Conservation (phyloP, 2,113 vertebrate species). For the Mesoclemmys tuberculata region DNA sequence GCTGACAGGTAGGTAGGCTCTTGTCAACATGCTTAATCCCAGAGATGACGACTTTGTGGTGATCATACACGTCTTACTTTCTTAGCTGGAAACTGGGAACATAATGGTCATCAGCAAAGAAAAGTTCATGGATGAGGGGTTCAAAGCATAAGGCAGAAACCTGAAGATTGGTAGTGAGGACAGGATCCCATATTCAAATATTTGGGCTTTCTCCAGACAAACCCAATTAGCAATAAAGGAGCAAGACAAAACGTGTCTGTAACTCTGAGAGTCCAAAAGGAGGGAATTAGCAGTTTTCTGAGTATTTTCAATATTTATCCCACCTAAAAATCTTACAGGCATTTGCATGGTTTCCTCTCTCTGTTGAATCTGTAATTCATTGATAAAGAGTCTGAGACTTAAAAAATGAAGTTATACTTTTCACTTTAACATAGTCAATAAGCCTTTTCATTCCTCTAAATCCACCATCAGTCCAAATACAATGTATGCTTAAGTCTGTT, state of each 20-base stretch:
- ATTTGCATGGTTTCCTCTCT: constrained; percentile 36
- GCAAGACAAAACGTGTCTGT: constrained; percentile 8
- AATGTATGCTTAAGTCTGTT: constrained; percentile 38
- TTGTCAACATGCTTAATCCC: not conserved
- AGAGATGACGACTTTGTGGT: not conserved
- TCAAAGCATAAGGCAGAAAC: constrained; percentile 20
- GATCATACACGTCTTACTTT: not conserved
- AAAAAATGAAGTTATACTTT: constrained; percentile 43
- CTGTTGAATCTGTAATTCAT: constrained; percentile 51
- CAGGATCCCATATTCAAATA: constrained; percentile 1
- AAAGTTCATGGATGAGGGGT: constrained; percentile 29
- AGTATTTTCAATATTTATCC: constrained; percentile 44
- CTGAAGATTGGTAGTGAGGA: constrained; percentile 8
- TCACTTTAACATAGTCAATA: constrained; percentile 38
- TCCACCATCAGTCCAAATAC: constrained; percentile 44
- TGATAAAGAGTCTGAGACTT: constrained; percentile 47
- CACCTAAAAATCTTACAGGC: constrained; percentile 45
- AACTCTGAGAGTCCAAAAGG: constrained; percentile 24
- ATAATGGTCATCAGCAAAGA: constrained; percentile 33
- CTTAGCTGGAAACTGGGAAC: constrained; percentile 1
- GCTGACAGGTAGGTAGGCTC: not conserved
- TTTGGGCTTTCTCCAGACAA: constrained; percentile 7
- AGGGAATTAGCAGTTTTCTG: not conserved
- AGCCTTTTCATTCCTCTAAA: constrained; percentile 49
- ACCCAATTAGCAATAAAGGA: constrained; percentile 47